Conservation (phyloP, 1,140 invertebrate species). For the Muscidifurax raptorellus region DNA sequence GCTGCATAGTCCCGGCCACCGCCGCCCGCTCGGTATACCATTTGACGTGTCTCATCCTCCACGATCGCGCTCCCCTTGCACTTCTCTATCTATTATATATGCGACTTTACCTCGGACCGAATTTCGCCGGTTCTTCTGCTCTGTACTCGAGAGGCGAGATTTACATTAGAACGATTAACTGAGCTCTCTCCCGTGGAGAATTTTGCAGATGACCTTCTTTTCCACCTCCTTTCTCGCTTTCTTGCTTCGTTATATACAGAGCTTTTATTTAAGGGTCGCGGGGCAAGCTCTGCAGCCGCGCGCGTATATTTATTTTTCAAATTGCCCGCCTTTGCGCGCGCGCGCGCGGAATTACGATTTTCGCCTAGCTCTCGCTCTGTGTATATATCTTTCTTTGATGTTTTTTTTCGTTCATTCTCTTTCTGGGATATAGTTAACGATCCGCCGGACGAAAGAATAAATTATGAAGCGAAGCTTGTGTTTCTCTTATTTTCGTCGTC, state of each 20-base stretch:
- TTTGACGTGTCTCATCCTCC: constrained; percentile 62
- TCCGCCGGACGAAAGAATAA: neutral
- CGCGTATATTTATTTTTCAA: constrained; percentile 48
- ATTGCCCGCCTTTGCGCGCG: neutral
- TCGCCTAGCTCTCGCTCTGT: neutral
- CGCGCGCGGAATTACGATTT: constrained; percentile 28
- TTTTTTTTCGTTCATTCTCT: neutral
- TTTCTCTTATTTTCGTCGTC: neutral
- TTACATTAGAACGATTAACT: constrained; percentile 63
- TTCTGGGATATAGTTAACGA: constrained; percentile 20
- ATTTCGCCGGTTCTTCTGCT: neutral
- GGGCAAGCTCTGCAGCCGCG: neutral
- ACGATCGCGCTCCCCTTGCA: neutral
- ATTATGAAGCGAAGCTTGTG: neutral
- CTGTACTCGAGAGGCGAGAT: constrained; percentile 32
- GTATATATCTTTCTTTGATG: neutral
- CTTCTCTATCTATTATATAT: neutral
- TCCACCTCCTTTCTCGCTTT: neutral
- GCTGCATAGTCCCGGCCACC: constrained; percentile 61
- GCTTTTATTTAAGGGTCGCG: constrained; percentile 23
- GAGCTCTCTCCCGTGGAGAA: neutral
- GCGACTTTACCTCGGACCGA: neutral
- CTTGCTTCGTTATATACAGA: neutral
- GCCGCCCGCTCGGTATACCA: constrained; percentile 44
- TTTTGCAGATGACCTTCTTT: constrained; percentile 42